A percentile compares a stretch with the other conserved stretches of the same genome.
These are phyloP conservation scores for Orientallactaga sibirica DNA, from an alignment of 2,797 vertebrate species.

Conservation along the genomic window DNA sequence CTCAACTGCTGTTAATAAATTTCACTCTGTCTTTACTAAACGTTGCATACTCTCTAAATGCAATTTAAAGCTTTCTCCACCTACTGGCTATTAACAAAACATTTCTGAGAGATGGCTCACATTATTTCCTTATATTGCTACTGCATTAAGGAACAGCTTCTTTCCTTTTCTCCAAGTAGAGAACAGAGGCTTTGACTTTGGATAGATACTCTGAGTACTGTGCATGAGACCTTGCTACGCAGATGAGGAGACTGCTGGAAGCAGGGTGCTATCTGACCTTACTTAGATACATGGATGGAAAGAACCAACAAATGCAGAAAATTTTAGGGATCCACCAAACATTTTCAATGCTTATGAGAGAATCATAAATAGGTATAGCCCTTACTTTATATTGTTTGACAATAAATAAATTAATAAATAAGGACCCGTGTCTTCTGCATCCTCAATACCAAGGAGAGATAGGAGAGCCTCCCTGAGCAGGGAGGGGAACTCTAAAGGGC, in stretches of 20 bases:
- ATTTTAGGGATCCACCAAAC: neutral
- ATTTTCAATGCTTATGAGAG: neutral
- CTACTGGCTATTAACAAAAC: neutral
- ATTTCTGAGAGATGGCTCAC: neutral
- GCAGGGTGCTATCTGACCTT: neutral
- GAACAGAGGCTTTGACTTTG: neutral
- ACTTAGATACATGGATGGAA: neutral
- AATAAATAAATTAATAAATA: neutral
- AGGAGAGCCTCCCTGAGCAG: neutral
- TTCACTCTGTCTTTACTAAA: neutral
- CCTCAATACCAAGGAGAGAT: neutral
- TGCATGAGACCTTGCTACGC: neutral
- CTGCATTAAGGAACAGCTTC: neutral
- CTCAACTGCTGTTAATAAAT: neutral
- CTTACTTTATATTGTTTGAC: neutral
- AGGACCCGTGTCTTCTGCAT: neutral
- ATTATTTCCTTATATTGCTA: neutral
- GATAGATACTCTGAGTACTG: neutral
- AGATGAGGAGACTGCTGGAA: neutral
- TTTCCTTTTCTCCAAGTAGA: neutral
- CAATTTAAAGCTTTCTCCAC: neutral
- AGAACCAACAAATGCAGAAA: neutral
- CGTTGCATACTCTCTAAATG: neutral
- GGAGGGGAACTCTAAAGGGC: conserved; percentile 5
- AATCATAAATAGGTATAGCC: neutral